Conservation (phyloP, 2,797 vertebrate genomes). For the Enteromius argenteus region DNA sequence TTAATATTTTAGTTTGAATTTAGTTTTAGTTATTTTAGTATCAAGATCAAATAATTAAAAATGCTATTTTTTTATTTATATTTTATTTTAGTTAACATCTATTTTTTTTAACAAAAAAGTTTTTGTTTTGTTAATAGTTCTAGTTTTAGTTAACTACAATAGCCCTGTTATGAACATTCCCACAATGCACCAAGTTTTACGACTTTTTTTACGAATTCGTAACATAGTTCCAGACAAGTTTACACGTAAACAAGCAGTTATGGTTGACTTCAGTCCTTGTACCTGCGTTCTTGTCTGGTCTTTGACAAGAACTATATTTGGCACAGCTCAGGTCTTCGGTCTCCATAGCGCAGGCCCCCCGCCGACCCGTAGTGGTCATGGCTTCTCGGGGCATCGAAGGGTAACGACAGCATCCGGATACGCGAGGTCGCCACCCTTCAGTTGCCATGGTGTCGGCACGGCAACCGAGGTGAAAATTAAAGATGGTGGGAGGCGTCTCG, state of each 20-base stretch:
- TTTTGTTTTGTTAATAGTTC: background rate
- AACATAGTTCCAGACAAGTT: background rate
- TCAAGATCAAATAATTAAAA: background rate
- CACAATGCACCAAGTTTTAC: background rate
- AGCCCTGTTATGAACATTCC: background rate
- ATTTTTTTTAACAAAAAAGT: background rate
- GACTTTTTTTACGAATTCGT: background rate
- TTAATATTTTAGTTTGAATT: background rate
- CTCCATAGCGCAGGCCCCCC: conserved; percentile 2
- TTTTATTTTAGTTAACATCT: background rate
- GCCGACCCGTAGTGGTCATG: conserved; percentile 32
- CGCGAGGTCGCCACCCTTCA: conserved; percentile 73
- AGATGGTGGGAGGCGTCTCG: conserved; percentile 82
- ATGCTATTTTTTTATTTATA: background rate
- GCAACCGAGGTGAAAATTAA: conserved; percentile 86
- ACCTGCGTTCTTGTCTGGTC: conserved; percentile 7
- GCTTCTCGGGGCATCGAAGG: conserved; percentile 57
- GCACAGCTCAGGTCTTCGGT: conserved; percentile 14
- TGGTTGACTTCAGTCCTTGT: background rate
- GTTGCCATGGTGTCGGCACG: conserved; percentile 62
- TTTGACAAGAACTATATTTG: conserved; percentile 29
- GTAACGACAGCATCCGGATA: conserved; percentile 56
- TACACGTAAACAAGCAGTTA: background rate
- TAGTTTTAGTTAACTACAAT: background rate
- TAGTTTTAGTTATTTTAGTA: background rate